These are phyloP conservation scores for Emys orbicularis DNA, from an alignment of 2,797 vertebrate genomes.

Conservation along the genomic window DNA sequence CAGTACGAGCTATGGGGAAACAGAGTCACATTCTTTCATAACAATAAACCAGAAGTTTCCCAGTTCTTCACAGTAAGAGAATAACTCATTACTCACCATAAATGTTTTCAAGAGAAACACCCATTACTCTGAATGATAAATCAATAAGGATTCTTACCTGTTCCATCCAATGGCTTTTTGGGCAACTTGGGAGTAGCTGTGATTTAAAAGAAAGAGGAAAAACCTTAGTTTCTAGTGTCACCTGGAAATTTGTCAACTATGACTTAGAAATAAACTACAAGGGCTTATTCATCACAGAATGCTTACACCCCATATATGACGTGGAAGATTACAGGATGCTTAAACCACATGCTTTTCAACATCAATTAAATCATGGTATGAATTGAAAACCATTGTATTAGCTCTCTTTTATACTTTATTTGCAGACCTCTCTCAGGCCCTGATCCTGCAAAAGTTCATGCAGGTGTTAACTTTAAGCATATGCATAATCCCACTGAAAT, in stretches of 20 bases:
- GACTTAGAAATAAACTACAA: rapidly evolving
- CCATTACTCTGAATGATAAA: rapidly evolving
- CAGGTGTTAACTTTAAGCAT: rapidly evolving
- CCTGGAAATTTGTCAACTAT: neutral
- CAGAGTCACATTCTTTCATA: neutral
- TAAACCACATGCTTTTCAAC: neutral
- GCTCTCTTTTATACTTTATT: rapidly evolving
- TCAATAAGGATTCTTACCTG: slow-evolving; percentile 61
- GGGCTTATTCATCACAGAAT: neutral
- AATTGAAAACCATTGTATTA: neutral
- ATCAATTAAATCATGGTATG: neutral
- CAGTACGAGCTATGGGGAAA: neutral
- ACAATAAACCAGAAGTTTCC: neutral
- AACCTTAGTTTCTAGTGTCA: neutral
- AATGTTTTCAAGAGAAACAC: neutral
- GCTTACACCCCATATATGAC: neutral
- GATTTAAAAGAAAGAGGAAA: slow-evolving; percentile 5
- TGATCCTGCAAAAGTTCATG: rapidly evolving
- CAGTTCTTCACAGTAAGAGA: neutral
- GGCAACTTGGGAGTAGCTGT: slow-evolving; percentile 74
- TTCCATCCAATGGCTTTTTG: slow-evolving; percentile 12
- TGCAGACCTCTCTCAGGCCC: neutral
- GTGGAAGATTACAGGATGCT: neutral
- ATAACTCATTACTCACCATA: neutral
- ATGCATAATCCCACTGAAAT: neutral